Evolutionary conservation across 2,888 invertebrate species (phyloP).

Genomic region (Mythimna loreyi): DNA sequence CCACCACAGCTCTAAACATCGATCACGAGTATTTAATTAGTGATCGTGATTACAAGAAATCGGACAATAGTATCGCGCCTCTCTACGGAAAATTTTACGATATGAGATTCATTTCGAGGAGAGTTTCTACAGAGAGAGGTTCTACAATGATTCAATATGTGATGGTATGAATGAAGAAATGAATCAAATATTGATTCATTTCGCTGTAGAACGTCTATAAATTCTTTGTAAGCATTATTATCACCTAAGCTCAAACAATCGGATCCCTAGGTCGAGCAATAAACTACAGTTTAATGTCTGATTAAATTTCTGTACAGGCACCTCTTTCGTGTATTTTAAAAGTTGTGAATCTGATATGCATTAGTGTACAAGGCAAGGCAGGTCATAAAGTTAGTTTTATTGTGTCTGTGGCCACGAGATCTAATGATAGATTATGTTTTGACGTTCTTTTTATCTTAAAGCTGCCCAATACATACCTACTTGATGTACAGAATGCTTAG

Average conservation of each 20-base stretch:
- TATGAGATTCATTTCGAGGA: too few relatives aligned
- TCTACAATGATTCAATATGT: too few relatives aligned
- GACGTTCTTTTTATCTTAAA: too few relatives aligned
- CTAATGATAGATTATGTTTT: slow-evolving; percentile 10
- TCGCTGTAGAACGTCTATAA: not conserved
- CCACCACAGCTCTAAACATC: not conserved
- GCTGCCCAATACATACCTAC: not conserved
- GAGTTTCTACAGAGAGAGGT: too few relatives aligned
- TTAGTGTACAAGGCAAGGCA: slow-evolving; percentile 64
- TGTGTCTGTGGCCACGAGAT: slow-evolving; percentile 19
- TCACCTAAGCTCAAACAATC: slow-evolving; percentile 5
- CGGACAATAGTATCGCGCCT: too few relatives aligned
- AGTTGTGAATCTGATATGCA: slow-evolving; percentile 59
- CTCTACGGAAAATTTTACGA: too few relatives aligned
- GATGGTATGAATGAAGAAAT: too few relatives aligned
- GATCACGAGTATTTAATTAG: too few relatives aligned
- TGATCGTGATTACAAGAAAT: too few relatives aligned
- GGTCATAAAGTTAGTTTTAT: slow-evolving; percentile 65
- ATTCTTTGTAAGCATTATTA: slow-evolving; percentile 13
- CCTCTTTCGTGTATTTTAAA: slow-evolving; percentile 63
- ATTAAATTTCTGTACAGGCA: slow-evolving; percentile 56
- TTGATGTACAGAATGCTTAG: not conserved
- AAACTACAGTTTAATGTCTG: slow-evolving; percentile 64
- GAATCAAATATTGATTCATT: too few relatives aligned
- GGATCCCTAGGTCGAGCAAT: slow-evolving; percentile 21